phyloP scores from a whole-genome alignment of 2,797 vertebrate species.

The Acipenser transmontanus region DNA sequence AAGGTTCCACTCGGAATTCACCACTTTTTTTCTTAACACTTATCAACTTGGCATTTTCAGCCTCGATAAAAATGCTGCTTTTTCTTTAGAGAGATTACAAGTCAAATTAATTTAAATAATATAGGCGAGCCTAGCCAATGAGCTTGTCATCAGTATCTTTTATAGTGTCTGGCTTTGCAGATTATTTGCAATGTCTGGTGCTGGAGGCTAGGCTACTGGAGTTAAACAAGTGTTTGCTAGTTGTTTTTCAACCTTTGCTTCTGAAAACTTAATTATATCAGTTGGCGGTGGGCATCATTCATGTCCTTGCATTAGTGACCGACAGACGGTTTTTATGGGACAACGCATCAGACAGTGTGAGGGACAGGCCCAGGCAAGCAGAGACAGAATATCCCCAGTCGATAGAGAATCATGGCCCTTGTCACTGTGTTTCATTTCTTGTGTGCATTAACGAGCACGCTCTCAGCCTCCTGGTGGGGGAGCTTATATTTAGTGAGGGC shows the following conservation, averaged over 20 bases:
- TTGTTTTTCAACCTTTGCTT: not conserved
- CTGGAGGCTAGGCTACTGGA: conserved; percentile 10
- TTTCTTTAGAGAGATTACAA: no score
- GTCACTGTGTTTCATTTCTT: not conserved
- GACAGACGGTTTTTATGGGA: not conserved
- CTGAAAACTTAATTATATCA: conserved; percentile 11
- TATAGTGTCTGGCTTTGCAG: no score
- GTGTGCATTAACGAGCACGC: not conserved
- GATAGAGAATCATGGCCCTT: not conserved
- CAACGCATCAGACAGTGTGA: not conserved
- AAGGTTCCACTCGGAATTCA: no score
- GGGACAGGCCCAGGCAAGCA: conserved; percentile 9
- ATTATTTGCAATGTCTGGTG: not conserved
- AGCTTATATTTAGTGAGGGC: not conserved
- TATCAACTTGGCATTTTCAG: no score
- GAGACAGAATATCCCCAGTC: conserved; percentile 9
- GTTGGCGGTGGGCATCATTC: not conserved
- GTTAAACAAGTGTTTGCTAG: conserved; percentile 9
- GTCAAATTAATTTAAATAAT: no score
- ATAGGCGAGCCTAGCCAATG: no score
- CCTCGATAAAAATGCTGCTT: no score
- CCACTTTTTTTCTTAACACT: no score
- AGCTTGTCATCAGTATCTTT: no score
- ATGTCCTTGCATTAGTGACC: not conserved
- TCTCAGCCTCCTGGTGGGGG: not conserved